These are phyloP conservation scores for Rhizomys pruinosus DNA, from an alignment of 2,113 vertebrate species.

Conservation along the genomic window DNA sequence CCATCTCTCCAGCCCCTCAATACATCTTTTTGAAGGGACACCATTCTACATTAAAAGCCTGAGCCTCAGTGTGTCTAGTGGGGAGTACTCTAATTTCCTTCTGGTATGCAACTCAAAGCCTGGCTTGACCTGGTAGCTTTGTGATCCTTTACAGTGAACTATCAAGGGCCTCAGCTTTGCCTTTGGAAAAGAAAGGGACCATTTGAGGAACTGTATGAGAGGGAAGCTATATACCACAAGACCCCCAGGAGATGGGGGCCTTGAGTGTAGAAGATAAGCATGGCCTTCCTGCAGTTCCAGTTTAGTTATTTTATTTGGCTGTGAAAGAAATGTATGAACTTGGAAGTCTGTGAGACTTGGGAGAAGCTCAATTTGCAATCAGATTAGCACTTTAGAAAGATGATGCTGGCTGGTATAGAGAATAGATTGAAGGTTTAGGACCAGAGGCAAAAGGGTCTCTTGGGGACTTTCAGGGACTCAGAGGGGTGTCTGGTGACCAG, in stretches of 20 bases:
- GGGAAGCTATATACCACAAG: background rate
- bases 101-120: background rate
- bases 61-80: background rate
- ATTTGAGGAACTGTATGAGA: background rate
- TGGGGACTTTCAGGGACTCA: background rate
- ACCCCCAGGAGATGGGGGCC: background rate
- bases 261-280: background rate
- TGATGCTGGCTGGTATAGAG: background rate
- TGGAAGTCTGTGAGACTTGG: background rate
- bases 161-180: background rate
- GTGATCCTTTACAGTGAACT: background rate
- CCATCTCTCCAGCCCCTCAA: no score
- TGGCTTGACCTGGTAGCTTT: background rate
- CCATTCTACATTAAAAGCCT: background rate
- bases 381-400: slow-evolving; percentile 47
- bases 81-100: background rate
- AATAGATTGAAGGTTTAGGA: background rate
- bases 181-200: background rate
- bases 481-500: no score
- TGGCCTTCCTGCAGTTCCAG: background rate
- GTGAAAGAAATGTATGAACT: background rate
- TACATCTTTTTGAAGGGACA: background rate
- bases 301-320: slow-evolving; percentile 49
- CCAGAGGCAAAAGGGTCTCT: background rate
- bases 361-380: slow-evolving; percentile 6